These are phyloP conservation scores for Lemur catta DNA, from an alignment of 2,797 vertebrate species.

Conservation along the genomic window DNA sequence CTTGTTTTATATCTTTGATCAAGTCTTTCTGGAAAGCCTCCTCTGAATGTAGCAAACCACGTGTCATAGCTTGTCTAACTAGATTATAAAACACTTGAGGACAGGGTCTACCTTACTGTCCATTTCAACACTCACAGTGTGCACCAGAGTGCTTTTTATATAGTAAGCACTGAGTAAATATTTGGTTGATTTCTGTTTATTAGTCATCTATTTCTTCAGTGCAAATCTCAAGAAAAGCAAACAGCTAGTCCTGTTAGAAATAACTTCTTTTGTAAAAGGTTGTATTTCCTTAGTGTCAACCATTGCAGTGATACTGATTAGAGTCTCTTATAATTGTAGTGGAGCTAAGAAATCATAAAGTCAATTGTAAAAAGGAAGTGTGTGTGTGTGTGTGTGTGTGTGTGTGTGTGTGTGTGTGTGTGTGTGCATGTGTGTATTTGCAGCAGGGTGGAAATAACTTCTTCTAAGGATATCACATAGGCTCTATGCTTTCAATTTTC, in stretches of 20 bases:
- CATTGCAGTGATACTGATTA: not conserved
- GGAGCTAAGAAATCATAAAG: not conserved
- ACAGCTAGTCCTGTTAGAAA: not conserved
- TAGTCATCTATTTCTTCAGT: not conserved
- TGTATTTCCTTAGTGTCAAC: not conserved
- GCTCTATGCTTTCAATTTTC: constrained; percentile 38
- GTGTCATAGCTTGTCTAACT: not conserved
- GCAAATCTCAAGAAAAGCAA: constrained; percentile 9
- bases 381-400: not conserved
- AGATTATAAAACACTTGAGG: not conserved
- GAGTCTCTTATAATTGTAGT: not conserved
- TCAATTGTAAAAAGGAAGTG: not conserved
- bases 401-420: not conserved
- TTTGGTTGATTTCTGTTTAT: not conserved
- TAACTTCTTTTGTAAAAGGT: not conserved
- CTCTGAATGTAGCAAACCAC: not conserved
- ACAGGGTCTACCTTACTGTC: not conserved
- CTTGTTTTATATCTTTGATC: not conserved
- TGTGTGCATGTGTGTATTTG: not conserved
- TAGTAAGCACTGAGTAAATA: not conserved
- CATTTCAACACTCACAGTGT: not conserved
- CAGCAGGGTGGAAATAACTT: not conserved
- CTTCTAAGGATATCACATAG: not conserved
- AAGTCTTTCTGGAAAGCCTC: not conserved
- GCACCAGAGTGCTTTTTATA: not conserved